Percentiles rank a stretch among this genome's conserved stretches.
phyloP scores from a whole-genome alignment of 2,888 invertebrate genomes.

The Hypolimnas misippus region DNA sequence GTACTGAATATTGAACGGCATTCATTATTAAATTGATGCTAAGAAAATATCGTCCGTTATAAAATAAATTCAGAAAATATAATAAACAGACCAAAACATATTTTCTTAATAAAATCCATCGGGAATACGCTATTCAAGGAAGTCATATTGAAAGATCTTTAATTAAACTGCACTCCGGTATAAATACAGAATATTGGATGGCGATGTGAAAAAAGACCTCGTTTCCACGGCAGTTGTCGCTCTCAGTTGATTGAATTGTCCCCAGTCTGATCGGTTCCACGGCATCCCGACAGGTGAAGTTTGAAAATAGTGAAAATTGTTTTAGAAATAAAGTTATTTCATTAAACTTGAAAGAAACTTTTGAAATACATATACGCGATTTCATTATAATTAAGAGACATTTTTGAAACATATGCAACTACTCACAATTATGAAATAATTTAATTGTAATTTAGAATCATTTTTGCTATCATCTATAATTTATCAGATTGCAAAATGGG shows the following conservation, averaged over 20 bases:
- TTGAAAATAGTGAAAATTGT: constrained; percentile 19
- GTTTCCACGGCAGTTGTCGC: constrained; percentile 30
- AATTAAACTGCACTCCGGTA: constrained; percentile 4
- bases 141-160: constrained; percentile 2
- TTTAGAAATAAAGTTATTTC: not conserved
- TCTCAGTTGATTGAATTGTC: constrained; percentile 35
- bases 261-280: constrained; percentile 29
- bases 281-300: constrained; percentile 25
- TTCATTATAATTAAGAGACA: too few species aligned
- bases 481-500: not conserved
- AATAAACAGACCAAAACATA: not conserved
- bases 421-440: too few species aligned
- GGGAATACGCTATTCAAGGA: not conserved
- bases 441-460: too few species aligned
- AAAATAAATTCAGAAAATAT: not conserved
- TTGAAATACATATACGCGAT: not conserved
- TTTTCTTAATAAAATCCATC: constrained; percentile 3
- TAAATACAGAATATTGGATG: constrained; percentile 23
- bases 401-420: too few species aligned
- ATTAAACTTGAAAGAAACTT: not conserved
- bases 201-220: constrained; percentile 34
- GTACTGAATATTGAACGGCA: too few species aligned
- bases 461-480: too few species aligned
- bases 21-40: too few species aligned
- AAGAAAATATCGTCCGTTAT: too few species aligned